These are phyloP conservation scores for Microtus pennsylvanicus DNA, from an alignment of 2,113 vertebrate species.

Conservation along the genomic window DNA sequence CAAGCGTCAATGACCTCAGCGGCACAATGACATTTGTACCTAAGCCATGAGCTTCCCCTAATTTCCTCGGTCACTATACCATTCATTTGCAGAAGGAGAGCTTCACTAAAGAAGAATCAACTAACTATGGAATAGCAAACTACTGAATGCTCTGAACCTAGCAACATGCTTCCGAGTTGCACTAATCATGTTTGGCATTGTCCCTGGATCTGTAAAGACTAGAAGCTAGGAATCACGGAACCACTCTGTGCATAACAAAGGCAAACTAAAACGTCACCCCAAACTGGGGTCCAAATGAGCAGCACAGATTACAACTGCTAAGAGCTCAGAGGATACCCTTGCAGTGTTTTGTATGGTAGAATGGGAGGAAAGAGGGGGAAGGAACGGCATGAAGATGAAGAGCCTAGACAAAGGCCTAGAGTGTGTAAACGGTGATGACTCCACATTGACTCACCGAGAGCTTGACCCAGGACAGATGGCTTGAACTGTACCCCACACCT, in stretches of 20 bases:
- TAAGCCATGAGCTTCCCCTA: not conserved
- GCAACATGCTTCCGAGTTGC: not conserved
- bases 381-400: not conserved
- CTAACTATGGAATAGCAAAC: not conserved
- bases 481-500: not conserved
- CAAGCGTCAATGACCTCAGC: not conserved
- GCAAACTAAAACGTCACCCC: too few relatives aligned
- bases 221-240: not conserved
- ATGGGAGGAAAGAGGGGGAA: not conserved
- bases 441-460: not conserved
- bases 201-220: not conserved
- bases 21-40: not conserved
- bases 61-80: not conserved
- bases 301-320: not conserved
- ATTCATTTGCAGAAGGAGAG: not conserved
- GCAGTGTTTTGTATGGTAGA: not conserved
- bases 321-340: not conserved
- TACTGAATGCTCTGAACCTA: not conserved
- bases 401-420: too few relatives aligned
- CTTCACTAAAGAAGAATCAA: constrained; percentile 23
- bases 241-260: not conserved
- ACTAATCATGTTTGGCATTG: not conserved
- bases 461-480: not conserved
- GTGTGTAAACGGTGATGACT: not conserved
- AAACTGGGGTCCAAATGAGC: not conserved